A percentile compares a stretch with the other conserved stretches of the same genome.
phyloP scores from a whole-genome alignment of 2,797 vertebrate species.

The Megalops cyprinoides region DNA sequence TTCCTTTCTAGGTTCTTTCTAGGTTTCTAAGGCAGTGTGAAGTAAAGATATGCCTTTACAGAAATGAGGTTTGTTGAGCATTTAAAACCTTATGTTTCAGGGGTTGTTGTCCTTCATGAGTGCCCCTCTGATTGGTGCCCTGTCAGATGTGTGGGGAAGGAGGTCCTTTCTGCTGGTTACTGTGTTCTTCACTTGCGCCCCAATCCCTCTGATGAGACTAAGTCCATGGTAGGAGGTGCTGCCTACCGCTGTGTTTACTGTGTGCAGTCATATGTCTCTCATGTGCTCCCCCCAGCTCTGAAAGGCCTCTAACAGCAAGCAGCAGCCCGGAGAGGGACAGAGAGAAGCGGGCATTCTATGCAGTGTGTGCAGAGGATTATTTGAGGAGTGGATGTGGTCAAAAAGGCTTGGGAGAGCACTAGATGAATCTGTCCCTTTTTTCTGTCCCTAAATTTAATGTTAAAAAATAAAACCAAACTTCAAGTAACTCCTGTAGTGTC shows the following conservation, averaged over 20 bases:
- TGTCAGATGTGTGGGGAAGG: constrained; percentile 85
- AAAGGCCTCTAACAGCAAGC: background rate
- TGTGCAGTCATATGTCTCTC: background rate
- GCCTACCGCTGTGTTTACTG: background rate
- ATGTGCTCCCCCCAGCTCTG: background rate
- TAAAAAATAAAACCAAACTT: background rate
- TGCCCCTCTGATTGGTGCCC: constrained; percentile 82
- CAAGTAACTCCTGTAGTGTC: background rate
- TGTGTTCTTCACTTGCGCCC: constrained; percentile 87
- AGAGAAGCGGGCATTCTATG: background rate
- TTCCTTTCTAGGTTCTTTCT: background rate
- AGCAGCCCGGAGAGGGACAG: too few species aligned
- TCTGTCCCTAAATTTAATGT: background rate
- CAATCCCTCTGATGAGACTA: constrained; percentile 85
- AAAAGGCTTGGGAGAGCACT: background rate
- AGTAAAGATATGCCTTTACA: background rate
- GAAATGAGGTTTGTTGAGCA: background rate
- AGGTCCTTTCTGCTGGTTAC: constrained; percentile 83
- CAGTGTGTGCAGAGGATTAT: background rate
- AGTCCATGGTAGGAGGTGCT: constrained; percentile 80
- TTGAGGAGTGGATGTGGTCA: background rate
- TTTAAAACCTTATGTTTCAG: constrained; percentile 52
- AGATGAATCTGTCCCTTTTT: background rate
- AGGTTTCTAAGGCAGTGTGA: too few species aligned
- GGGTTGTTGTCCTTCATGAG: constrained; percentile 88